phyloP scores from a whole-genome alignment of 2,888 invertebrate genomes.

The Ephialtes manifestator region DNA sequence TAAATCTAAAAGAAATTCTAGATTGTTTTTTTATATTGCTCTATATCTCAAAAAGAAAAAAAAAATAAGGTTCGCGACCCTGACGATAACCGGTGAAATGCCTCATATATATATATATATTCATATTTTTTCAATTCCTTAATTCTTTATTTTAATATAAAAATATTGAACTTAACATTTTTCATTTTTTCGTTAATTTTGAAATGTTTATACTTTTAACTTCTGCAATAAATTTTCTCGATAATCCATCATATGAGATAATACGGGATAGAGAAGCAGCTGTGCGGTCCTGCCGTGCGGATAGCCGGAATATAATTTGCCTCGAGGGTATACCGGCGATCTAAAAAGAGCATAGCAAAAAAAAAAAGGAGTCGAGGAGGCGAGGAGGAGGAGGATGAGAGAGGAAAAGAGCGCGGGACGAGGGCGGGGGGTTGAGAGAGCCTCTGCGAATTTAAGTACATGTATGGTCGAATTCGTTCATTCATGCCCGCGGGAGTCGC shows the following conservation, averaged over 20 bases:
- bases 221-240: constrained; percentile 22
- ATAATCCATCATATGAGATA: constrained; percentile 53
- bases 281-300: constrained; percentile 37
- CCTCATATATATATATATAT: no score
- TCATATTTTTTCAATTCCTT: no score
- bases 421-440: constrained; percentile 17
- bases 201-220: not conserved
- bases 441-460: constrained; percentile 56
- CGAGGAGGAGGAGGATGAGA: constrained; percentile 15
- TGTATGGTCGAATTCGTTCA: constrained; percentile 68
- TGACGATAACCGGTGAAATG: no score
- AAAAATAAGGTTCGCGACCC: no score
- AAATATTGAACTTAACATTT: no score
- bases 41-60: no score
- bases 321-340: constrained; percentile 31
- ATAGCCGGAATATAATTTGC: constrained; percentile 58
- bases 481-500: constrained; percentile 76
- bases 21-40: no score
- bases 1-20: no score
- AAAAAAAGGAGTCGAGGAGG: constrained; percentile 6
- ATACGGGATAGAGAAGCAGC: constrained; percentile 55
- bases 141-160: no score
- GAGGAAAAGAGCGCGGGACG: constrained; percentile 8
- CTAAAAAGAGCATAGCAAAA: constrained; percentile 43
- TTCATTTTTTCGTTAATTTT: not conserved